A percentile compares a stretch with the other conserved stretches of the same genome.
phyloP scores from a whole-genome alignment of 2,113 vertebrate species.

The Phasianus colchicus region DNA sequence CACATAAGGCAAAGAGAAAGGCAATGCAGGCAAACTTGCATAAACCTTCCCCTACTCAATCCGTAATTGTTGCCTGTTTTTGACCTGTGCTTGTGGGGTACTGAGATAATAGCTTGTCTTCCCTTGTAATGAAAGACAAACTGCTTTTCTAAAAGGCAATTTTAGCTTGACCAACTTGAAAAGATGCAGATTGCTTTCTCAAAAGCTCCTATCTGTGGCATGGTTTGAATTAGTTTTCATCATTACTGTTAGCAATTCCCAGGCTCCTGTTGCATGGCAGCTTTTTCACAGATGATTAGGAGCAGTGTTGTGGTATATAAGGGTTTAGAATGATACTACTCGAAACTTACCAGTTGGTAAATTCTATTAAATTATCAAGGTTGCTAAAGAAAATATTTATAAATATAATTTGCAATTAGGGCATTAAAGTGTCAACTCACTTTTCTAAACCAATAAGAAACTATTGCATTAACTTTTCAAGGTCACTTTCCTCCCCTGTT shows the following conservation, averaged over 20 bases:
- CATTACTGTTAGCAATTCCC: constrained; percentile 41
- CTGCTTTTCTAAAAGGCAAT: not conserved
- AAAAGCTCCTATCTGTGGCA: constrained; percentile 9
- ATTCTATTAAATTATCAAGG: constrained; percentile 27
- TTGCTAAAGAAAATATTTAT: constrained; percentile 11
- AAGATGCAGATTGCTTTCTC: constrained; percentile 22
- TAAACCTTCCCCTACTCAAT: not conserved
- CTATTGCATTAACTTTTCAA: constrained; percentile 12
- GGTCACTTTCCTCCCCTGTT: not conserved
- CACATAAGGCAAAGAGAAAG: not conserved
- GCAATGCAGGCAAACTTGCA: not conserved
- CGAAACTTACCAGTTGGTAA: constrained; percentile 33
- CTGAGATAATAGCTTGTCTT: not conserved
- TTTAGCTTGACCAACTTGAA: constrained; percentile 30
- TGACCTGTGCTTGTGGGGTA: not conserved
- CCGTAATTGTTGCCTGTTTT: not conserved
- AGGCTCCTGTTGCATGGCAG: constrained; percentile 47
- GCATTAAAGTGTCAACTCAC: constrained; percentile 3
- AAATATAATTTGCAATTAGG: constrained; percentile 50
- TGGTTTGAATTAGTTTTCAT: constrained; percentile 46
- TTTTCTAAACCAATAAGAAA: constrained; percentile 34
- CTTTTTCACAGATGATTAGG: constrained; percentile 63
- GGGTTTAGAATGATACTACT: not conserved
- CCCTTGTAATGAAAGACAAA: not conserved
- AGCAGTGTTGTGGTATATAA: not conserved